Conservation (phyloP, 1,140 invertebrate genomes). For the Drosophila murphyi region DNA sequence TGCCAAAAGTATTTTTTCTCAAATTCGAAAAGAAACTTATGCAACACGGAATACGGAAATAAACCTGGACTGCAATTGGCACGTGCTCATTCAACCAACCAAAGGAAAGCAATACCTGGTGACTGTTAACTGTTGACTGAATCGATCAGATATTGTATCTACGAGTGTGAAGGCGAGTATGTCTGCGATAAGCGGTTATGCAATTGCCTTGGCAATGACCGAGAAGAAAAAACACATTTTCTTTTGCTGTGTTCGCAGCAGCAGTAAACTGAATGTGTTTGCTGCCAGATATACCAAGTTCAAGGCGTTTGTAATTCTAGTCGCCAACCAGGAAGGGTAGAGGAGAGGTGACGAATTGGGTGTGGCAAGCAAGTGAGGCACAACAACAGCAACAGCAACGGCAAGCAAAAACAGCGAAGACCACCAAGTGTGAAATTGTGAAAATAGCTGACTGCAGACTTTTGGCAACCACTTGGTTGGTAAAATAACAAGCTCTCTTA, state of each 20-base stretch:
- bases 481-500: conserved; percentile 6
- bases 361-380: conserved; percentile 2
- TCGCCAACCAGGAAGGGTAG: background rate
- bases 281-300: conserved; percentile 36
- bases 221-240: conserved; percentile 31
- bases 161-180: conserved; percentile 1
- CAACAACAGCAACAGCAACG: too few species aligned
- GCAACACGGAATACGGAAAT: conserved; percentile 29
- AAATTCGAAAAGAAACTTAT: conserved; percentile 43
- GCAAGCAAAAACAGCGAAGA: conserved; percentile 11
- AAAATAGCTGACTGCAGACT: background rate
- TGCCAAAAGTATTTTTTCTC: conserved; percentile 3
- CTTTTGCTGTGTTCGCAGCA: background rate
- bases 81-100: conserved; percentile 26
- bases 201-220: conserved; percentile 70
- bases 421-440: conserved; percentile 33
- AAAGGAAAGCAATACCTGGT: background rate
- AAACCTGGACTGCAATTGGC: conserved; percentile 6
- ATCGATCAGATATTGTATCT: conserved; percentile 33
- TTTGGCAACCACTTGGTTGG: conserved; percentile 14
- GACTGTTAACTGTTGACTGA: background rate
- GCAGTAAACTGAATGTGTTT: background rate
- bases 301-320: conserved; percentile 32
- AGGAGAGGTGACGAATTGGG: background rate
- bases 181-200: conserved; percentile 56